Evolutionary conservation across 2,113 vertebrate genomes (phyloP).

Genomic region (Oreochromis spilurus): DNA sequence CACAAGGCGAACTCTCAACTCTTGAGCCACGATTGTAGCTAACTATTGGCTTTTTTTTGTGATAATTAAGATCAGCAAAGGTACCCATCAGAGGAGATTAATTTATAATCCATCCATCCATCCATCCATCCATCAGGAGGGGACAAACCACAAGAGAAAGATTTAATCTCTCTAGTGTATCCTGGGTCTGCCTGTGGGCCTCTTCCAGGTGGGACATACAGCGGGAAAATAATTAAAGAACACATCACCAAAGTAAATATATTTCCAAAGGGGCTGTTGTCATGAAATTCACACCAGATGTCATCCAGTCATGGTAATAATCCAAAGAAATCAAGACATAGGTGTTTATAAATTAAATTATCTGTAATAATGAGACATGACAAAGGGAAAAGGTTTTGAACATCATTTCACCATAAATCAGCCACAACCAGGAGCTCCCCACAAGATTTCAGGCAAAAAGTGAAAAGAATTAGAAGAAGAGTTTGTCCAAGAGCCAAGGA

Average conservation of each 20-base stretch:
- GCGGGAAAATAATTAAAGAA: not conserved
- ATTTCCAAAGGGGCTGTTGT: not conserved
- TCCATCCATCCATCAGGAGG: not conserved
- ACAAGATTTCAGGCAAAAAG: not conserved
- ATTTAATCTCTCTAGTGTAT: not conserved
- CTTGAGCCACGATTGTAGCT: too few species aligned
- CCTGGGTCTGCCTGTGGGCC: not conserved
- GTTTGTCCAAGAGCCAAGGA: not conserved
- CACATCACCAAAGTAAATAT: not conserved
- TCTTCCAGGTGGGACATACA: not conserved
- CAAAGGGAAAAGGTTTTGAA: not conserved
- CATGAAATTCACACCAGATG: not conserved
- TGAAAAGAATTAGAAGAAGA: not conserved
- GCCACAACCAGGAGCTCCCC: not conserved
- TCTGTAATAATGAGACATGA: not conserved
- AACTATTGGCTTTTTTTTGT: not conserved
- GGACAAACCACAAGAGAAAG: not conserved
- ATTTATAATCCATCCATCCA: not conserved
- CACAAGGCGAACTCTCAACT: too few species aligned
- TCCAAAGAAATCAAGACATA: not conserved
- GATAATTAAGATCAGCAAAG: not conserved
- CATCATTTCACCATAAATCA: not conserved
- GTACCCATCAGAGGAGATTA: not conserved
- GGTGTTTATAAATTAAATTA: not conserved
- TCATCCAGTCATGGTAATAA: not conserved